Evolutionary conservation across 92 coral and sea anemone species (phyloP).

Genomic region (Zoanthus sansibaricus): DNA sequence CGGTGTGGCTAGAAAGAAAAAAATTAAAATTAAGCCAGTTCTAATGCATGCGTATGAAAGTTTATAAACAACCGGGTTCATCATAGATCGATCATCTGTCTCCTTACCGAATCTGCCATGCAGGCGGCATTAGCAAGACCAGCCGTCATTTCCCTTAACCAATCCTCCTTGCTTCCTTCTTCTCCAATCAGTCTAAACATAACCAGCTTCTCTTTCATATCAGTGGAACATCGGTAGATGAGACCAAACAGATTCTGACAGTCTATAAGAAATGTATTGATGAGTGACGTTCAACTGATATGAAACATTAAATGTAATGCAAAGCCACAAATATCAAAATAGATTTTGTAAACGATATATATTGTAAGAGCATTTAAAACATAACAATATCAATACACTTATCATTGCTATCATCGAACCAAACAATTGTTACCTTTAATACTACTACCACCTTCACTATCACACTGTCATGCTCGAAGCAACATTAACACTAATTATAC

Average conservation of each 20-base stretch:
- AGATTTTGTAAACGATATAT: neutral
- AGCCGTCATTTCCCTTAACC: constrained; percentile 86
- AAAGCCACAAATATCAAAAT: neutral
- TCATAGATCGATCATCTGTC: neutral
- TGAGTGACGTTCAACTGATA: neutral
- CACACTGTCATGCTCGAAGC: too few relatives aligned
- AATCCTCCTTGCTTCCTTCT: constrained; percentile 86
- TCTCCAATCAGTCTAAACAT: constrained; percentile 94
- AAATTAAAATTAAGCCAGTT: too few relatives aligned
- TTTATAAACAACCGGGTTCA: too few relatives aligned
- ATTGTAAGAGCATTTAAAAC: too few relatives aligned
- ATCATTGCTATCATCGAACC: too few relatives aligned
- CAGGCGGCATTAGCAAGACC: constrained; percentile 91
- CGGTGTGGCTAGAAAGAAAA: too few relatives aligned
- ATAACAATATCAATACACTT: too few relatives aligned
- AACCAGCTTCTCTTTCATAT: constrained; percentile 93
- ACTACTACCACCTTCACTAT: too few relatives aligned
- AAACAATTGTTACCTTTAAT: too few relatives aligned
- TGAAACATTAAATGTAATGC: neutral
- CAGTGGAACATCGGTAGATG: constrained; percentile 89
- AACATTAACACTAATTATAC: too few relatives aligned
- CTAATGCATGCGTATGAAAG: too few relatives aligned
- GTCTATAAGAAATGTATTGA: constrained; percentile 56
- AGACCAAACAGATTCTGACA: constrained; percentile 97
- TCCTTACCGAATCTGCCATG: constrained; percentile 90